A percentile compares a stretch with the other conserved stretches of the same genome.
Evolutionary conservation across 2,797 vertebrate genomes (phyloP).

Genomic region (Mormyrops boulengeri): DNA sequence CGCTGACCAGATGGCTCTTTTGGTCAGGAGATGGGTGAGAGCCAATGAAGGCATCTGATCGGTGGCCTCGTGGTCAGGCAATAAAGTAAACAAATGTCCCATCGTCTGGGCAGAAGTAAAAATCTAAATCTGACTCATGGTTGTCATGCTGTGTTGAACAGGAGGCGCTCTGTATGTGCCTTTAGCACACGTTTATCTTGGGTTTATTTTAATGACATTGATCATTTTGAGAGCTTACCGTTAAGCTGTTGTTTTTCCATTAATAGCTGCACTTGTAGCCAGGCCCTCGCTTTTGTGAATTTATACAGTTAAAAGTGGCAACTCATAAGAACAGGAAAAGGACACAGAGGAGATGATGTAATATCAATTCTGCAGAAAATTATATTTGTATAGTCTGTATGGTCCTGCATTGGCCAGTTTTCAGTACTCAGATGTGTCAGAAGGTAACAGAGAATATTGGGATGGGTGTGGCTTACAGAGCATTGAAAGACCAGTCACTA

Average conservation of each 20-base stretch:
- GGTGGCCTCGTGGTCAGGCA: constrained; percentile 34
- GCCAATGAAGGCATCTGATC: constrained; percentile 52
- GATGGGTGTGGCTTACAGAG: constrained; percentile 16
- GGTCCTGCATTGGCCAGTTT: neutral
- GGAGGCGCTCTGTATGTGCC: neutral
- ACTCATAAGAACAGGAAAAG: neutral
- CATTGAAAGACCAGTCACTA: neutral
- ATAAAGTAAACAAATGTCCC: neutral
- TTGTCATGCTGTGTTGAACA: neutral
- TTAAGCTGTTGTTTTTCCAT: neutral
- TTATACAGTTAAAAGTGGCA: neutral
- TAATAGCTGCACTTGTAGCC: neutral
- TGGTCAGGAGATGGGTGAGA: constrained; percentile 52
- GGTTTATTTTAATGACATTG: neutral
- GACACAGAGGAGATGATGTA: neutral
- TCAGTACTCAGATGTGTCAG: neutral
- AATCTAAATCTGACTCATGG: neutral
- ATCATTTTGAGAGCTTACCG: neutral
- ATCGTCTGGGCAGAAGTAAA: constrained; percentile 7
- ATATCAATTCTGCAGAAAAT: neutral
- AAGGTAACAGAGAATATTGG: neutral
- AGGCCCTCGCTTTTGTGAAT: neutral
- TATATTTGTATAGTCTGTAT: neutral
- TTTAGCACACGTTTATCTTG: neutral
- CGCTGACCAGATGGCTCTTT: constrained; percentile 62